A percentile compares a stretch with the other conserved stretches of the same genome.
These are phyloP conservation scores for Caenorhabditis uteleia DNA, from an alignment of 2,888 invertebrate species.

Conservation along the genomic window DNA sequence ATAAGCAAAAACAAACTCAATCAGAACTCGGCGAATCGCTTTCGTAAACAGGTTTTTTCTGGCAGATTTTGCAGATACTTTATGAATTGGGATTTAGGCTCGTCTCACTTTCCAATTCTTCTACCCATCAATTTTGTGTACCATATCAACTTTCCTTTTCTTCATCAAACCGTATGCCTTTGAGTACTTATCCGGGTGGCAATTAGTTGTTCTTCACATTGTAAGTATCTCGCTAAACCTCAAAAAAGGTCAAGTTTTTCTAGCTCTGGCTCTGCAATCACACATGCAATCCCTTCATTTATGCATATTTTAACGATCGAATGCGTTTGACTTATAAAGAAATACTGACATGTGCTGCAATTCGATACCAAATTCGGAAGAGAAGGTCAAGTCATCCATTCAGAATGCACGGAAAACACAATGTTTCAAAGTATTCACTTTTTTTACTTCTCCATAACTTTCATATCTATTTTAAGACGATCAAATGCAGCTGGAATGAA, in stretches of 20 bases:
- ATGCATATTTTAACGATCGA: slow-evolving; percentile 66
- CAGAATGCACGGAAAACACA: slow-evolving; percentile 47
- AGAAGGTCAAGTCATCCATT: slow-evolving; percentile 47
- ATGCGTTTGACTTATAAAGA: slow-evolving; percentile 65
- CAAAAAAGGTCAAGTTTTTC: neutral
- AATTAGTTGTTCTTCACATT: slow-evolving; percentile 58
- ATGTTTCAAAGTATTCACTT: slow-evolving; percentile 41
- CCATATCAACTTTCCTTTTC: slow-evolving; percentile 61
- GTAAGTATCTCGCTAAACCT: too few relatives aligned
- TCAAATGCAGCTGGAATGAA: slow-evolving; percentile 56
- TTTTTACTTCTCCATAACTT: neutral
- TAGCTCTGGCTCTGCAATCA: slow-evolving; percentile 64
- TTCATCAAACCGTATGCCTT: slow-evolving; percentile 59
- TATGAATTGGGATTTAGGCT: slow-evolving; percentile 44
- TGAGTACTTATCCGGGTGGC: slow-evolving; percentile 44
- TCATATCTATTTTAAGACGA: slow-evolving; percentile 42
- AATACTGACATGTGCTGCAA: slow-evolving; percentile 55
- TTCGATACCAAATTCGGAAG: slow-evolving; percentile 56
- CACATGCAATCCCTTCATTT: slow-evolving; percentile 66
- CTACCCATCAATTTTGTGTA: slow-evolving; percentile 66
- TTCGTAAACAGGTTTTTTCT: slow-evolving; percentile 59
- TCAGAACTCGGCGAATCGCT: slow-evolving; percentile 66
- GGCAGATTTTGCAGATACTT: neutral
- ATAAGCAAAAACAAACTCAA: slow-evolving; percentile 65
- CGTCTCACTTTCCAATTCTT: slow-evolving; percentile 67